Conservation (phyloP, 2,113 vertebrate species). For the Embiotoca jacksoni region DNA sequence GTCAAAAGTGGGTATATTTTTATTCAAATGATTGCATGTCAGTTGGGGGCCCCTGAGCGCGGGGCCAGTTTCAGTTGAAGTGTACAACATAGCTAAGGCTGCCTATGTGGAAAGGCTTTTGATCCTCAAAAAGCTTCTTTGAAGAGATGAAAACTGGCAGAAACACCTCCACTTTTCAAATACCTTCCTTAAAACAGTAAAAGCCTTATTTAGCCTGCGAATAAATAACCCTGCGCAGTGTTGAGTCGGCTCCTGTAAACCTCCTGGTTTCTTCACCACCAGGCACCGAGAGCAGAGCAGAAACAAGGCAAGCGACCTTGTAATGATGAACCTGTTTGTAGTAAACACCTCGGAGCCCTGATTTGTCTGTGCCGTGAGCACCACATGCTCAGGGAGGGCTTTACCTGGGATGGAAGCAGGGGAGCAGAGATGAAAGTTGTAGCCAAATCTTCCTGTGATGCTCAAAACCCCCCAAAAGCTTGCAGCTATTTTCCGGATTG, state of each 20-base stretch:
- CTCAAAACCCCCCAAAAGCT: slow-evolving; percentile 38
- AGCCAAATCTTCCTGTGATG: slow-evolving; percentile 53
- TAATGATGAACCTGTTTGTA: slow-evolving; percentile 32
- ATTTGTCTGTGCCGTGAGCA: slow-evolving; percentile 1
- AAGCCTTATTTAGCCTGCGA: no score
- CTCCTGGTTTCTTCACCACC: slow-evolving; percentile 32
- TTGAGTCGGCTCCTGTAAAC: slow-evolving; percentile 15
- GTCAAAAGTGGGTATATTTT: no score
- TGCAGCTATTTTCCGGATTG: slow-evolving; percentile 59
- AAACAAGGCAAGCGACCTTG: not conserved
- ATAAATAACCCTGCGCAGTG: not conserved
- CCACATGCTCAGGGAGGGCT: slow-evolving; percentile 24
- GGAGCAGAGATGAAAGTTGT: slow-evolving; percentile 39
- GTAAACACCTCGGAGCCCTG: slow-evolving; percentile 16
- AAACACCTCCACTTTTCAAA: not conserved
- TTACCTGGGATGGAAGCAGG: slow-evolving; percentile 34
- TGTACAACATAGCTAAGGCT: no score
- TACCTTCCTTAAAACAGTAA: not conserved
- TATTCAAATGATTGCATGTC: no score
- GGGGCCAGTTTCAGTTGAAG: no score
- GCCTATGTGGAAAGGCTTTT: no score
- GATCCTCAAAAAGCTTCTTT: no score
- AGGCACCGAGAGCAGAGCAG: not conserved
- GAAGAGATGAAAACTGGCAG: no score
- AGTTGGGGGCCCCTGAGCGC: no score